A percentile compares a stretch with the other conserved stretches of the same genome.
Conservation (phyloP, 1,140 invertebrate genomes). For the Bradysia coprophila region DNA sequence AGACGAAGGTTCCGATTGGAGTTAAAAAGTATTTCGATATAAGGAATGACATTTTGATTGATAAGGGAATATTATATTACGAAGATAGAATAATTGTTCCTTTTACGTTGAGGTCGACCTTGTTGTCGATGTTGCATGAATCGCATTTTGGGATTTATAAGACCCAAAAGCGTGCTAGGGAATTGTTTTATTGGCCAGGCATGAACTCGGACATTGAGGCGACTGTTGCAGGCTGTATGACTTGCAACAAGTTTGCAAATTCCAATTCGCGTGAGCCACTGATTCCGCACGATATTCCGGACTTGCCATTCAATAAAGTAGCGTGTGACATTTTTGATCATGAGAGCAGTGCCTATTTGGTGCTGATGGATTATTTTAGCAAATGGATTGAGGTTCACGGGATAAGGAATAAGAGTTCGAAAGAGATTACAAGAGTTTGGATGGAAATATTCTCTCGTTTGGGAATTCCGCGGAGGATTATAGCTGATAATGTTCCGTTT, state of each 20-base stretch:
- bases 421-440: conserved; percentile 8
- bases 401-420: conserved; percentile 9
- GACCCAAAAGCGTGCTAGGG: conserved; percentile 15
- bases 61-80: conserved; percentile 15
- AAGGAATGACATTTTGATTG: conserved; percentile 8
- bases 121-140: conserved; percentile 18
- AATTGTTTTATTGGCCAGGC: conserved; percentile 19
- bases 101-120: conserved; percentile 9
- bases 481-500: conserved; percentile 14
- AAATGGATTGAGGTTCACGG: conserved; percentile 15
- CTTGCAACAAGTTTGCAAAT: conserved; percentile 13
- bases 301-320: conserved; percentile 12
- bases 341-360: conserved; percentile 8
- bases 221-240: conserved; percentile 9
- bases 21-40: conserved; percentile 9
- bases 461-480: conserved; percentile 12
- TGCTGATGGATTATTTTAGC: conserved; percentile 14
- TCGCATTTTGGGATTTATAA: conserved; percentile 12
- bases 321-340: conserved; percentile 12
- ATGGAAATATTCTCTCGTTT: conserved; percentile 11
- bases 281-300: conserved; percentile 10
- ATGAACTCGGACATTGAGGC: conserved; percentile 17
- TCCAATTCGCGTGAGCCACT: conserved; percentile 13
- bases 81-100: conserved; percentile 16
- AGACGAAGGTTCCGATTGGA: conserved; percentile 5